These are phyloP conservation scores for Merops nubicus DNA, from an alignment of 2,113 vertebrate species.

Conservation along the genomic window DNA sequence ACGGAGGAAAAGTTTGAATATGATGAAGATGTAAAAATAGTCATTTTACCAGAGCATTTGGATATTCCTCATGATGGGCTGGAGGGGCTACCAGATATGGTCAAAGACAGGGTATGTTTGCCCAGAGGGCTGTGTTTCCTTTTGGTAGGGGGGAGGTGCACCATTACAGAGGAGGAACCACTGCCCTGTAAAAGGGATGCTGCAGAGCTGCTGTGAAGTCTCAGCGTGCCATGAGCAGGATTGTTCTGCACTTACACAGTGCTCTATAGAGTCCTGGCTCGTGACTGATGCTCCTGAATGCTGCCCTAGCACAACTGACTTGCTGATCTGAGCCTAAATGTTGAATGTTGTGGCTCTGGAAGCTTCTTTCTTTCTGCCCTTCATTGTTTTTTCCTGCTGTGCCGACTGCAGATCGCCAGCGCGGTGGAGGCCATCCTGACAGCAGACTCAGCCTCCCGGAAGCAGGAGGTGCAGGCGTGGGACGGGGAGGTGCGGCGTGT, in stretches of 20 bases:
- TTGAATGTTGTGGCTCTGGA: neutral
- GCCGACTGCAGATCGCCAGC: slow-evolving; percentile 84
- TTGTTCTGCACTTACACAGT: neutral
- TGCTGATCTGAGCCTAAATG: neutral
- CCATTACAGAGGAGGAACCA: neutral
- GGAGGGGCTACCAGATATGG: slow-evolving; percentile 87
- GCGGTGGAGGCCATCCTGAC: slow-evolving; percentile 90
- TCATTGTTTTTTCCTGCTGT: neutral
- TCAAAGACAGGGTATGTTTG: slow-evolving; percentile 89
- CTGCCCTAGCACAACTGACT: neutral
- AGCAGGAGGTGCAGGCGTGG: slow-evolving; percentile 96
- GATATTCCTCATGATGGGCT: slow-evolving; percentile 92
- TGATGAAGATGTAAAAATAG: slow-evolving; percentile 93
- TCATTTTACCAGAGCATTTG: slow-evolving; percentile 93
- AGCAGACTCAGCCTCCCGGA: slow-evolving; percentile 92
- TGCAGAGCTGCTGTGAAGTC: neutral
- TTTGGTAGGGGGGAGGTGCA: neutral
- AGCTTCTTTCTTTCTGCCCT: neutral
- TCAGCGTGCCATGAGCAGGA: neutral
- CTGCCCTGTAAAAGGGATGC: neutral
- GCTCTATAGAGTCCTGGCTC: neutral
- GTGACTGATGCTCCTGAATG: neutral
- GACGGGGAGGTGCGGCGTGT: slow-evolving; percentile 96
- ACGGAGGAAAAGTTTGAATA: slow-evolving; percentile 89
- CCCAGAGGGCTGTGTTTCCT: neutral